Evolutionary conservation across 2,797 vertebrate species (phyloP).

Genomic region (Megaceryle alcyon): DNA sequence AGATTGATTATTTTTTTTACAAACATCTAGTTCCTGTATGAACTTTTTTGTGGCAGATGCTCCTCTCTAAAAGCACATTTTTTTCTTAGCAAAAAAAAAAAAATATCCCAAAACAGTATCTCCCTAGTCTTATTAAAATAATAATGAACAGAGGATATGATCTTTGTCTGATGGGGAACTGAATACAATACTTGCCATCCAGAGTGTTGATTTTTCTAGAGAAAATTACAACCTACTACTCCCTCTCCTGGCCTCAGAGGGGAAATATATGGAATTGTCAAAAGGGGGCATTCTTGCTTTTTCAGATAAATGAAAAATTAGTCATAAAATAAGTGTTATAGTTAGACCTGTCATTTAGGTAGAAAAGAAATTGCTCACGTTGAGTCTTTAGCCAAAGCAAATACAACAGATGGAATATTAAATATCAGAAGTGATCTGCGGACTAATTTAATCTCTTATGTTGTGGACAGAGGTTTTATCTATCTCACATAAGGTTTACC

Average conservation of each 20-base stretch:
- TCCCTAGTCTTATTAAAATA: not conserved
- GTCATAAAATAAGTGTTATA: not conserved
- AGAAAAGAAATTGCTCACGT: not conserved
- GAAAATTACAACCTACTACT: constrained; percentile 56
- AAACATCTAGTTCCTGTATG: not conserved
- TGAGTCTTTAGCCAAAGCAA: constrained; percentile 7
- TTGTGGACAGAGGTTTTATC: constrained; percentile 35
- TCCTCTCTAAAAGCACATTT: not conserved
- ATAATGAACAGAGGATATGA: not conserved
- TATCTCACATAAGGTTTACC: not conserved
- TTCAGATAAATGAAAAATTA: constrained; percentile 56
- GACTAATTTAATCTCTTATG: constrained; percentile 15
- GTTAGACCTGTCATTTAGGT: constrained; percentile 13
- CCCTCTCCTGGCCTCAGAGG: constrained; percentile 55
- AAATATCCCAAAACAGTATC: not conserved
- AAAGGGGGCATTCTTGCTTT: constrained; percentile 81
- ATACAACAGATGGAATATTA: constrained; percentile 17
- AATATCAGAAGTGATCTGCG: constrained; percentile 35
- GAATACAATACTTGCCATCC: not conserved
- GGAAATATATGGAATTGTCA: constrained; percentile 72
- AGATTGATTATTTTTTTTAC: not conserved
- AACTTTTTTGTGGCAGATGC: not conserved
- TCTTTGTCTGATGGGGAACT: not conserved
- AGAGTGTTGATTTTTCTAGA: not conserved
- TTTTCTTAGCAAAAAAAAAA: not conserved